phyloP scores from a whole-genome alignment of 1,140 invertebrate species.

The Colletes latitarsis region DNA sequence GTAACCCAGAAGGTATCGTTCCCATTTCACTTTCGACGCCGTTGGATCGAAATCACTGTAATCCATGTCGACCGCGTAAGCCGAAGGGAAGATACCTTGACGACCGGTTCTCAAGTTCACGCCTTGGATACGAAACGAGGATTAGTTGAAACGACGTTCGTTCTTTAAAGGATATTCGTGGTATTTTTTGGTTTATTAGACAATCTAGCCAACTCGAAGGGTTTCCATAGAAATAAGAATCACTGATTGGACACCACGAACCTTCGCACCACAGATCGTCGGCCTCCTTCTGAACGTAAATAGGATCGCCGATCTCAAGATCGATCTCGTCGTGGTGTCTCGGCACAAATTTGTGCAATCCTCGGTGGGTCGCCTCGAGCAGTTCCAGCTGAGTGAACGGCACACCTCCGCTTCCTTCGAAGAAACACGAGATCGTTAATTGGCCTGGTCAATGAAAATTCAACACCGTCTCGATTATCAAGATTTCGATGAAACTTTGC shows the following conservation, averaged over 20 bases:
- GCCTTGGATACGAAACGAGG: constrained; percentile 81
- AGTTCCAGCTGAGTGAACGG: constrained; percentile 92
- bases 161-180: too few species aligned
- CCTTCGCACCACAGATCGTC: constrained; percentile 99
- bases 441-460: not conserved
- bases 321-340: constrained; percentile 97
- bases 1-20: constrained; percentile 95
- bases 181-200: too few species aligned
- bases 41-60: constrained; percentile 96
- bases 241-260: constrained; percentile 50
- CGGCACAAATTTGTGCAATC: constrained; percentile 96
- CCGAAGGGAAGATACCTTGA: constrained; percentile 97
- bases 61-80: constrained; percentile 97
- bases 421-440: constrained; percentile 21
- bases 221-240: too few species aligned
- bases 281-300: constrained; percentile 97
- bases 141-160: not conserved
- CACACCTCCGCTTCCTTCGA: constrained; percentile 83
- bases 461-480: too few species aligned
- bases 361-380: constrained; percentile 96
- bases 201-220: too few species aligned
- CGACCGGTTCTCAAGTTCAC: constrained; percentile 95
- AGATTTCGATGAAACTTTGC: too few species aligned
- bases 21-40: constrained; percentile 91
- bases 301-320: constrained; percentile 97